Evolutionary conservation across 2,113 vertebrate genomes (phyloP), one percentile per base, ranked within the genome.

Genomic region (Buteo buteo): DNA sequence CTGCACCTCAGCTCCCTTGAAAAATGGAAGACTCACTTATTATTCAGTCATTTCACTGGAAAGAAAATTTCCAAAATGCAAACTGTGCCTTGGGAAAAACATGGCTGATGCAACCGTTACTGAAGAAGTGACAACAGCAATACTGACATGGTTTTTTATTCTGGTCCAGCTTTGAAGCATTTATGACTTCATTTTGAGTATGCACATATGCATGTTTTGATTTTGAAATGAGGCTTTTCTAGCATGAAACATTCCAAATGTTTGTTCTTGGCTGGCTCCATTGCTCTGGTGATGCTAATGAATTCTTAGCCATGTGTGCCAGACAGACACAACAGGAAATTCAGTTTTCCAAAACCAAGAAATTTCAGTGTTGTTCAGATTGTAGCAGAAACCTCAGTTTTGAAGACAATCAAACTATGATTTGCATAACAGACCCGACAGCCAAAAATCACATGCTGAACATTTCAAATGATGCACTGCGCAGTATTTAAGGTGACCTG

Each of bases 191-290:
- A 74, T 78, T 84, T 5, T 50, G 62, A 91, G 47, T 31, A 69
- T 31, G 16, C 6, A 2, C 66, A 88, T 49, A 90, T 88, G 73
- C 82, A 95, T 82, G 86, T 90, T 98, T 94, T 96, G 90, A 97
- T 72, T 98, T 94, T 85, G 92, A 95, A 95, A 95, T 14, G 20
- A 93, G 82, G 57, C 14, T 86, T 79, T 96, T 77, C 85, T 87
- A 96, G 76, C 72, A 89, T 25, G 95, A 93, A 95, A 96, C 91
- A 87, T 71, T 89, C 96, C 96, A 97, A 96, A 96, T 5, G 10
- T 97, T 97, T 98, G 96, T 97, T 97, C 94, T 97, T 64, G 73
- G 95, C 94, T 94, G 78, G 89, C 92, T 95, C 92, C 18, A 14
- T 44, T 70, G 94, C 93, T 97, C 73, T 97, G 95, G 95, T 97